Conservation (phyloP, 2,113 vertebrate species). For the Clinocottus analis region DNA sequence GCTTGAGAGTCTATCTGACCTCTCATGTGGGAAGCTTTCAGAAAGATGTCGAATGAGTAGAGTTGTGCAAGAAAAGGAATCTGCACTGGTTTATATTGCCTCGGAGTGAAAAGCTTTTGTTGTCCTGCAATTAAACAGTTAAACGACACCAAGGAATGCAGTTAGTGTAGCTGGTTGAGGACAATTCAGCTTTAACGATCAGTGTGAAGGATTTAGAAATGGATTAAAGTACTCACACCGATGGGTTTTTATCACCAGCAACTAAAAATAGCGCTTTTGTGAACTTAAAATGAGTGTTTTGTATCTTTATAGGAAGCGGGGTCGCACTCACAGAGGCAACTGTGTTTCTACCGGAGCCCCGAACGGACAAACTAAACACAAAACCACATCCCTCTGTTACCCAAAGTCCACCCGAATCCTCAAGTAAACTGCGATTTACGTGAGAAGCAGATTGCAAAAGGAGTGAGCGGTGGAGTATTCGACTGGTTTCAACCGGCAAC, state of each 20-base stretch:
- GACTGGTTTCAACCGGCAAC: no score
- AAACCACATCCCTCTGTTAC: no score
- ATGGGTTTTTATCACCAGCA: neutral
- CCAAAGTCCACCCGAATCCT: no score
- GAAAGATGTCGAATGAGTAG: neutral
- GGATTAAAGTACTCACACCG: neutral
- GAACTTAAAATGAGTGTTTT: no score
- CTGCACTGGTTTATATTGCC: slow-evolving; percentile 1
- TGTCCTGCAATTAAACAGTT: slow-evolving; percentile 4
- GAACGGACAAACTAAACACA: no score
- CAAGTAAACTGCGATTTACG: no score
- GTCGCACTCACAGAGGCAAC: no score
- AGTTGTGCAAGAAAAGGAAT: slow-evolving; percentile 13
- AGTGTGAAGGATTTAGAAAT: neutral
- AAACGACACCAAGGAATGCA: slow-evolving; percentile 26
- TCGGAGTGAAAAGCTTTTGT: slow-evolving; percentile 44
- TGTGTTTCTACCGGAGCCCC: no score
- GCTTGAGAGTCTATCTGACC: neutral
- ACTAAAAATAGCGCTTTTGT: neutral
- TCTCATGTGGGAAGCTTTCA: neutral
- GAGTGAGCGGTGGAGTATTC: no score
- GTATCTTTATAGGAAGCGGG: no score
- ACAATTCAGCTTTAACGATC: slow-evolving; percentile 34
- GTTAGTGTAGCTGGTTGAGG: slow-evolving; percentile 10
- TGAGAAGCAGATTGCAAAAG: no score